These are phyloP conservation scores for Antennarius striatus DNA, from an alignment of 2,113 vertebrate genomes.

Conservation along the genomic window DNA sequence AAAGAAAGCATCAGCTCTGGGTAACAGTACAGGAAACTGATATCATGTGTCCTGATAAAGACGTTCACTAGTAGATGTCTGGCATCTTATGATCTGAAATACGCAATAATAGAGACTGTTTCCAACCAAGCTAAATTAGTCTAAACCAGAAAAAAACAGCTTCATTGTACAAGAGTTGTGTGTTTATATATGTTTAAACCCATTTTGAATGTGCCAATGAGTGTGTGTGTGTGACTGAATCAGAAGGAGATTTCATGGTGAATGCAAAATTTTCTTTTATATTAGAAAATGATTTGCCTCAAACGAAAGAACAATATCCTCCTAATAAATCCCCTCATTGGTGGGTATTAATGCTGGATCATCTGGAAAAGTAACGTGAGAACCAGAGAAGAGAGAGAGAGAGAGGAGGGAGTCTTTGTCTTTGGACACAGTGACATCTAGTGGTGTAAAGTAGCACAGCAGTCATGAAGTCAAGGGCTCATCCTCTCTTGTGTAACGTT, in stretches of 20 bases:
- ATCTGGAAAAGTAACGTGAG: conserved; percentile 65
- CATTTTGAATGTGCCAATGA: not conserved
- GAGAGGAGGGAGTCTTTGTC: conserved; percentile 16
- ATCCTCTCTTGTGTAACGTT: conserved; percentile 3
- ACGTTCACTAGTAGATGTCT: conserved; percentile 36
- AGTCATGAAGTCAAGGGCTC: not conserved
- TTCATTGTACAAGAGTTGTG: not conserved
- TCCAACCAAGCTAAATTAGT: conserved; percentile 35
- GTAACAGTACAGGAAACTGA: conserved; percentile 27
- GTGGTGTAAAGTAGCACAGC: conserved; percentile 37
- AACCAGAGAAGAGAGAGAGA: not conserved
- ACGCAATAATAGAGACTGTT: conserved; percentile 11
- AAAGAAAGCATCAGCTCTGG: too few relatives aligned
- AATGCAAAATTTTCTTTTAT: conserved; percentile 43
- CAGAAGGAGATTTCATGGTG: conserved; percentile 30
- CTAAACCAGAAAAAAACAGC: conserved; percentile 30
- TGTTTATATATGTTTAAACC: not conserved
- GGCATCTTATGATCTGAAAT: conserved; percentile 19
- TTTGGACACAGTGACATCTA: conserved; percentile 75
- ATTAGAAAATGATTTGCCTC: conserved; percentile 60
- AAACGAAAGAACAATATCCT: conserved; percentile 55
- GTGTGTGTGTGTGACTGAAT: not conserved
- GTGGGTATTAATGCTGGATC: conserved; percentile 68
- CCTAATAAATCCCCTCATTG: conserved; percentile 59
- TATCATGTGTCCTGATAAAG: conserved; percentile 40